Base-by-base conservation (phyloP, 2,888 invertebrate genomes). In the Anorthoa munda region DNA sequence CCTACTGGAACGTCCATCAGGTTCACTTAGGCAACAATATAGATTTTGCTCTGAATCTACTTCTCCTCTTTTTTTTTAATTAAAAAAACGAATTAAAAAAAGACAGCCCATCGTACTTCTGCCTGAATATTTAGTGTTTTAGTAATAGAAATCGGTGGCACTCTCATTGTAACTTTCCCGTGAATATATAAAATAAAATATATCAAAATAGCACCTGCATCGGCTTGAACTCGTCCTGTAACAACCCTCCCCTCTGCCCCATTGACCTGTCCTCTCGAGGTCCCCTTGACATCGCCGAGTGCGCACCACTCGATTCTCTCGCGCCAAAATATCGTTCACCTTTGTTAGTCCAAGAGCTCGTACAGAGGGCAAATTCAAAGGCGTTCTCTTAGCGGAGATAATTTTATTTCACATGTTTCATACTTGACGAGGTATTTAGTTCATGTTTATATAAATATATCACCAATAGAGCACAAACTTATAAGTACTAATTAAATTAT, bases 211-310 rank as follows among this genome's bases (percentile, higher is more conserved):
- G 21, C 9, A 31, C 4, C 17, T 56, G 18, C 9, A 11, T 53
- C 45, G 63, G 31, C 45, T 48, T 21, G 17, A 50, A 4, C n/a
- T 48, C 23, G n/a, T 56, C 65, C 48, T 50, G 9, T 55, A 56
- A 46, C 12, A 65, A 17, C 12, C 15, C 18, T n/a, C 18, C 51
- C 23, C 39, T 18, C 11, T 48, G n/a, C 0, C 60, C 13, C 45
- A 18, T 5, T 21, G 59, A 21, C 45, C 48, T 39, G 39, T 3
- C 17, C 66, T 13, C 50, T 65, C 4, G 46, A 9, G 46, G 7
- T n/a, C 55, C 64, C 17, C 72, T 77, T 39, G 66, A 64, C 66
- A 53, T 21, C 39, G n/a, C 0, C n/a, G 55, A 77, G 77, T 53
- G 48, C n/a, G 15, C 58, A 17, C 59, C 73, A 21, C 67, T 73